phyloP scores from a whole-genome alignment of 2,797 vertebrate species.

The Lepus townsendii region DNA sequence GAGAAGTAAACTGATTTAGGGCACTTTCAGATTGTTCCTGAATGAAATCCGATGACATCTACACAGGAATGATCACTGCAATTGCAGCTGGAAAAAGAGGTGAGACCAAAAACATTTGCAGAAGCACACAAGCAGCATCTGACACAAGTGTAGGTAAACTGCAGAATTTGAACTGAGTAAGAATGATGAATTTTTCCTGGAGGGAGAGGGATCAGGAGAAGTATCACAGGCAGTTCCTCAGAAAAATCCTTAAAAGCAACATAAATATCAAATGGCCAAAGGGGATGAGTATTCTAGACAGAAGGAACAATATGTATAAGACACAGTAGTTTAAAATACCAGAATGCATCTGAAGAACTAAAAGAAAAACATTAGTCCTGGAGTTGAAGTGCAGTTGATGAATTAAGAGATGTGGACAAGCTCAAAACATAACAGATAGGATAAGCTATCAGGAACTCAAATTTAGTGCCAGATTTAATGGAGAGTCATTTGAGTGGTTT shows the following conservation, averaged over 20 bases:
- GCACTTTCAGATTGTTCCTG: background rate
- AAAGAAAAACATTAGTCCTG: background rate
- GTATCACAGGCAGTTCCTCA: background rate
- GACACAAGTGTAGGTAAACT: background rate
- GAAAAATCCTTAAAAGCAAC: background rate
- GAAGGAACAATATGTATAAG: background rate
- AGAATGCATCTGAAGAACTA: constrained; percentile 5
- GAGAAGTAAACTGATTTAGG: background rate
- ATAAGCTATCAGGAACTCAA: constrained; percentile 35
- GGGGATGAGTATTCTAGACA: background rate
- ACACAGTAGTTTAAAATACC: background rate
- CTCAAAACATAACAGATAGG: background rate
- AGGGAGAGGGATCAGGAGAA: background rate
- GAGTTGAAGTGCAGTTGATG: background rate
- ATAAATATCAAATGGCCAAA: background rate
- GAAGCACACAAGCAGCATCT: background rate
- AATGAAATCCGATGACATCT: background rate
- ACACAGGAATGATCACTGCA: background rate
- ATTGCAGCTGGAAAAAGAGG: background rate
- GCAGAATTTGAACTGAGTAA: background rate
- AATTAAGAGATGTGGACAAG: background rate
- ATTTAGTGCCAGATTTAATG: background rate
- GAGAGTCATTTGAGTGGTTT: background rate
- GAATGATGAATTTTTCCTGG: background rate
- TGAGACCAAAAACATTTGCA: background rate